Evolutionary conservation across 2,888 invertebrate species (phyloP).

Genomic region (Hermaeophaga mercurialis): DNA sequence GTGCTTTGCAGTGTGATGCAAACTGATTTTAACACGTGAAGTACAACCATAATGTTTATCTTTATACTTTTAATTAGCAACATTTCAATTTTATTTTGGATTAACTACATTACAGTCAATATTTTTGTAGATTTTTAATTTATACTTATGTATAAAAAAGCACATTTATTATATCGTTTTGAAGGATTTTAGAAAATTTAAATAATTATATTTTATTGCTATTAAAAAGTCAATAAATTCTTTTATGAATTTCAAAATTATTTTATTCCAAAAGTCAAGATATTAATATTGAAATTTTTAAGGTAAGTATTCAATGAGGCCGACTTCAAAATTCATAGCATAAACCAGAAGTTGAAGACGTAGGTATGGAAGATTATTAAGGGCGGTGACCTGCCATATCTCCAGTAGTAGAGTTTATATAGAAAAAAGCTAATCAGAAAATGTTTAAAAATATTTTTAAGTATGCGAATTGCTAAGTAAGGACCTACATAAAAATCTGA

Average conservation of each 20-base stretch:
- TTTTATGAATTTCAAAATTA: conserved; percentile 23
- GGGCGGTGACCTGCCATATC: no score
- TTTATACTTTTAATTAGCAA: conserved; percentile 14
- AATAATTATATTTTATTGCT: conserved; percentile 45
- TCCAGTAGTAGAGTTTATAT: no score
- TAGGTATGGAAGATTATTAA: no score
- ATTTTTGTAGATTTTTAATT: conserved; percentile 43
- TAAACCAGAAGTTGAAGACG: no score
- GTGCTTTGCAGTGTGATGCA: conserved; percentile 41
- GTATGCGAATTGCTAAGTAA: no score
- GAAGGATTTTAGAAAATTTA: conserved; percentile 39
- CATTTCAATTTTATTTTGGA: conserved; percentile 14
- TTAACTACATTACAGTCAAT: conserved; percentile 35
- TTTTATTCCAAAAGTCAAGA: conserved; percentile 11
- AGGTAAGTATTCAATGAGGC: no score
- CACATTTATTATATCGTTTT: conserved; percentile 40
- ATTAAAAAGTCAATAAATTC: conserved; percentile 47
- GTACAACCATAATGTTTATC: conserved; percentile 35
- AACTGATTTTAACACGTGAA: conserved; percentile 34
- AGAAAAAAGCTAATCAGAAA: no score
- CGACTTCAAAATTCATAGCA: no score
- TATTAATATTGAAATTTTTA: no score
- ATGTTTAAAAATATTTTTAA: no score
- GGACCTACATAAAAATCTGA: no score
- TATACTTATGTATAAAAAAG: conserved; percentile 37